A percentile compares a stretch with the other conserved stretches of the same genome.
Evolutionary conservation across 2,888 invertebrate genomes (phyloP).

Genomic region (Zygaena filipendulae): DNA sequence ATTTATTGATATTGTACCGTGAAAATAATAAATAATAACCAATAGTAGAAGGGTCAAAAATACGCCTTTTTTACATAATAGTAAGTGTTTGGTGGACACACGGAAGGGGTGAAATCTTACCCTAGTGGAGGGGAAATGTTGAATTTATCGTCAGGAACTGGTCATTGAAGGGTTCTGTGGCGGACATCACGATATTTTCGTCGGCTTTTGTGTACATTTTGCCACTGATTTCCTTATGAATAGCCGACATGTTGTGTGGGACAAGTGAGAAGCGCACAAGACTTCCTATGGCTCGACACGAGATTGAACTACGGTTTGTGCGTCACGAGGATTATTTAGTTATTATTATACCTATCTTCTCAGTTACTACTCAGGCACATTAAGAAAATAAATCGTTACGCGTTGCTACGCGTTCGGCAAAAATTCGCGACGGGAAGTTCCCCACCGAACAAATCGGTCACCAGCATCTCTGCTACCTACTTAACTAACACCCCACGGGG

Average conservation of each 20-base stretch:
- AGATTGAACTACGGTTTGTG: slow-evolving; percentile 13
- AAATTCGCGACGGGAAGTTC: no score
- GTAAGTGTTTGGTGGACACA: slow-evolving; percentile 38
- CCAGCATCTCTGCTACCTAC: no score
- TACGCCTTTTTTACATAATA: slow-evolving; percentile 46
- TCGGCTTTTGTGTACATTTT: slow-evolving; percentile 53
- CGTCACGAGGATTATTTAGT: no score
- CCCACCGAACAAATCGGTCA: no score
- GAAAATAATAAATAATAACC: slow-evolving; percentile 47
- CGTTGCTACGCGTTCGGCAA: no score
- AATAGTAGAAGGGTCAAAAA: slow-evolving; percentile 45
- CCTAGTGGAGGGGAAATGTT: slow-evolving; percentile 30
- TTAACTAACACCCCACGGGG: no score
- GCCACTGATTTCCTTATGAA: slow-evolving; percentile 54
- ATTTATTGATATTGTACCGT: slow-evolving; percentile 52
- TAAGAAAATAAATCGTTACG: no score
- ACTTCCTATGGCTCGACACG: slow-evolving; percentile 12
- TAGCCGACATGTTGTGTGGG: no score
- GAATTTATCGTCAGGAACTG: slow-evolving; percentile 46
- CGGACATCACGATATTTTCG: slow-evolving; percentile 54
- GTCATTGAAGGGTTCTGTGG: slow-evolving; percentile 49
- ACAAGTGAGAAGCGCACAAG: slow-evolving; percentile 16
- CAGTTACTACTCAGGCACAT: no score
- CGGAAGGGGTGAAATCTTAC: slow-evolving; percentile 35
- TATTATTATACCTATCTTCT: no score